phyloP scores from a whole-genome alignment of 2,888 invertebrate species.

The Tupiocoris notatus region DNA sequence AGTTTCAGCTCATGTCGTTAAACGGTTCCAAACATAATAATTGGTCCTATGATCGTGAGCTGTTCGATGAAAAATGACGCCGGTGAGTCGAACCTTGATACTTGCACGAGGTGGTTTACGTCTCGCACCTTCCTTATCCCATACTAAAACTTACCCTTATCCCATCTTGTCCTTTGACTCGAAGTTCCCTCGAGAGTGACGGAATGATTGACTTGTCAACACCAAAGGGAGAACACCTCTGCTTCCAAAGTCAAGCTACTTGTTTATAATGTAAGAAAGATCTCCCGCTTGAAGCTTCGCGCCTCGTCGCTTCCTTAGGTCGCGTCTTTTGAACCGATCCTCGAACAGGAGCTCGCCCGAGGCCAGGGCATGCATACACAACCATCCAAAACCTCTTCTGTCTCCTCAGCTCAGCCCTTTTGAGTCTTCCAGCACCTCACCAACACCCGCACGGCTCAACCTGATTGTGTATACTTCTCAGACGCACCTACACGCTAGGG shows the following conservation, averaged over 20 bases:
- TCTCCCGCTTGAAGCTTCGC: background rate
- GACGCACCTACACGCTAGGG: conserved; percentile 14
- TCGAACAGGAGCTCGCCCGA: conserved; percentile 1
- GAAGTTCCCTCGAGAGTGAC: conserved; percentile 27
- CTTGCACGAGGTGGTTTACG: background rate
- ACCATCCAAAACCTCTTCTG: no score
- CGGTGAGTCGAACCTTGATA: background rate
- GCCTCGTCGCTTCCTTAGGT: background rate
- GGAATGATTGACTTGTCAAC: conserved; percentile 34
- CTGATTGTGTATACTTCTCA: background rate
- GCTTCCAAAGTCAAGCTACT: background rate
- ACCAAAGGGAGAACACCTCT: conserved; percentile 3
- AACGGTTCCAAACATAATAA: no score
- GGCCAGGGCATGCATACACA: conserved; percentile 20
- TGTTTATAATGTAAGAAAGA: conserved; percentile 32
- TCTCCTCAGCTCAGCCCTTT: background rate
- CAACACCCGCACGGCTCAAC: background rate
- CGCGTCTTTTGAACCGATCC: conserved; percentile 2
- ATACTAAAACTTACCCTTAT: background rate
- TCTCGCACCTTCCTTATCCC: background rate
- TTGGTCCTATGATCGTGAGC: no score
- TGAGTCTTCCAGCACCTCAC: background rate
- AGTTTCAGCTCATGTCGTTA: no score
- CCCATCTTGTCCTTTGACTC: conserved; percentile 9
- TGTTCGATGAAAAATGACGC: background rate